Evolutionary conservation across 2,113 vertebrate species (phyloP).

Genomic region (Odontophorus gujanensis): DNA sequence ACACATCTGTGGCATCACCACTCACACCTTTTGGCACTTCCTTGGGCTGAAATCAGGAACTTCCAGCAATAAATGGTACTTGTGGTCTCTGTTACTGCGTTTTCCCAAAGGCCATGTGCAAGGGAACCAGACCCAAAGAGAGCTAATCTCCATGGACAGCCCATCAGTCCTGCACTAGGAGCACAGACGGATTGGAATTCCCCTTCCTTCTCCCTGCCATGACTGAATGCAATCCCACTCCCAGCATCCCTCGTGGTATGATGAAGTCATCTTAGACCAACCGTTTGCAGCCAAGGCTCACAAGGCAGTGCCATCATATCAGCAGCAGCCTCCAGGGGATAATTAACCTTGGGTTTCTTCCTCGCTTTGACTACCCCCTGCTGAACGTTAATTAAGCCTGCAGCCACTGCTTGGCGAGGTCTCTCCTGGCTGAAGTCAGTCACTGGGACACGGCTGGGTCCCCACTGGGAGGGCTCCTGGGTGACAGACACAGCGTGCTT

Average conservation of each 20-base stretch:
- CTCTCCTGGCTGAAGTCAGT: fast-evolving
- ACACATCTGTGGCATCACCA: fast-evolving
- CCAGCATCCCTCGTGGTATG: neutral
- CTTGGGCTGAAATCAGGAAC: neutral
- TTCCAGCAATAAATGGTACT: neutral
- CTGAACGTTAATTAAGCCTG: neutral
- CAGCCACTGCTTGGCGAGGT: neutral
- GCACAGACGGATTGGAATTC: neutral
- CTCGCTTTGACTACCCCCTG: neutral
- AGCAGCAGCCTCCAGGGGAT: neutral
- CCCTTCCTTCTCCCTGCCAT: neutral
- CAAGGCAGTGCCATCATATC: fast-evolving
- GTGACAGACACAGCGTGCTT: neutral
- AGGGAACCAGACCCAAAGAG: neutral
- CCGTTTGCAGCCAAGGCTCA: neutral
- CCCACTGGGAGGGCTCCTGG: neutral
- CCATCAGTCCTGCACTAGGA: neutral
- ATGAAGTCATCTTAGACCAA: neutral
- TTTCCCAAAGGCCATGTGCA: neutral
- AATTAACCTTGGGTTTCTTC: neutral
- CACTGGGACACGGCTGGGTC: fast-evolving
- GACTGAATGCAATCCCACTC: neutral
- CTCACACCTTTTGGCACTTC: neutral
- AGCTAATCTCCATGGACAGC: too few species aligned
- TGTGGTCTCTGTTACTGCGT: neutral